These are phyloP conservation scores for Sarcophaga carnaria DNA, from an alignment of 2,888 invertebrate species.

Conservation along the genomic window DNA sequence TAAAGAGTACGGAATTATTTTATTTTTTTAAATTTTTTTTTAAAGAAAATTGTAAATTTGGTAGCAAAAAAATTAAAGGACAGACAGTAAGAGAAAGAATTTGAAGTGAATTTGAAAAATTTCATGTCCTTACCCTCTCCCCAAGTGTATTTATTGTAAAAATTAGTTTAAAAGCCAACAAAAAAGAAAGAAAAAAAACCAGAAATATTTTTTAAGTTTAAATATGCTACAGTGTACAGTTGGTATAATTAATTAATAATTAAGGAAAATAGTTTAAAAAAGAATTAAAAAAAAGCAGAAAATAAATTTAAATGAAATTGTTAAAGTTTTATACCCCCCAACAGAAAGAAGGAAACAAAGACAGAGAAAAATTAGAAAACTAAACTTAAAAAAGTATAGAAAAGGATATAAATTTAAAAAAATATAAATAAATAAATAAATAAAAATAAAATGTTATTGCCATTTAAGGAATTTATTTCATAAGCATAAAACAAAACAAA, in stretches of 20 bases:
- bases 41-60: constrained; percentile 27
- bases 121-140: neutral
- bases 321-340: constrained; percentile 68
- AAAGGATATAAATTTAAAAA: neutral
- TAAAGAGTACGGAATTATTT: neutral
- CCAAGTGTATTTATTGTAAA: constrained; percentile 60
- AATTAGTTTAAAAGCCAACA: constrained; percentile 18
- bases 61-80: neutral
- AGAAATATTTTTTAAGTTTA: too few relatives aligned
- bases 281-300: constrained; percentile 15
- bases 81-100: neutral
- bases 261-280: constrained; percentile 10
- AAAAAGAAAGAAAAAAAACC: neutral
- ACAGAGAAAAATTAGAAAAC: neutral
- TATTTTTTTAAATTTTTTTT: neutral
- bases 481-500: constrained; percentile 46
- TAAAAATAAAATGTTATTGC: constrained; percentile 58
- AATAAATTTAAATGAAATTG: constrained; percentile 35
- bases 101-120: neutral
- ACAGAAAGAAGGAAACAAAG: too few relatives aligned
- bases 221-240: constrained; percentile 52
- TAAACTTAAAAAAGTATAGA: constrained; percentile 43
- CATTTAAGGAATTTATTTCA: constrained; percentile 65
- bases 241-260: constrained; percentile 33
- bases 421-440: too few relatives aligned